Conservation (phyloP, 2,888 invertebrate genomes). For the Ormyrus labotus region DNA sequence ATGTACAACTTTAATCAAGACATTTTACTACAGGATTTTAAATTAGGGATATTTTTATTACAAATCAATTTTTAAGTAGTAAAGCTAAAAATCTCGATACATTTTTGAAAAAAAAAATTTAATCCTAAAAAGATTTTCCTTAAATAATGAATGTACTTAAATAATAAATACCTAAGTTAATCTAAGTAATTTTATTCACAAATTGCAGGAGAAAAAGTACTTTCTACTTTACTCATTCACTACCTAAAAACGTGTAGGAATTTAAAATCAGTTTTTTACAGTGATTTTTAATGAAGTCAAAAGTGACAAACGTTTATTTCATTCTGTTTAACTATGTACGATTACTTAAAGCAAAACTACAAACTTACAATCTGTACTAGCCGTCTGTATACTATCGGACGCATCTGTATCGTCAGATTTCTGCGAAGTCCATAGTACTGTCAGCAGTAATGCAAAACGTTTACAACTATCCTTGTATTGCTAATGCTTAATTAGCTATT, state of each 20-base stretch:
- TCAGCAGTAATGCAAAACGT: slow-evolving; percentile 69
- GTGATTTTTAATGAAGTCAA: slow-evolving; percentile 13
- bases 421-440: slow-evolving; percentile 74
- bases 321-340: slow-evolving; percentile 14
- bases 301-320: slow-evolving; percentile 6
- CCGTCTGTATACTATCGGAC: slow-evolving; percentile 73
- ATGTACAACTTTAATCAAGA: no score
- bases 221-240: slow-evolving; percentile 32
- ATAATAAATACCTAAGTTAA: not conserved
- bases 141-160: not conserved
- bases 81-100: no score
- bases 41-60: no score
- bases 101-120: no score
- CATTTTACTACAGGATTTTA: no score
- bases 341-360: slow-evolving; percentile 35
- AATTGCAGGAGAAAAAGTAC: not conserved
- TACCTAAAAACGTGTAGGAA: slow-evolving; percentile 12
- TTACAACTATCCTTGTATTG: slow-evolving; percentile 26
- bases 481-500: not conserved
- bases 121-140: no score
- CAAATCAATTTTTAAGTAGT: no score
- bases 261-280: not conserved
- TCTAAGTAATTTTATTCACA: not conserved
- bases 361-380: slow-evolving; percentile 74
- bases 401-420: slow-evolving; percentile 75